phyloP scores from a whole-genome alignment of 2,888 invertebrate species.

The Arrhopalites spinosus region DNA sequence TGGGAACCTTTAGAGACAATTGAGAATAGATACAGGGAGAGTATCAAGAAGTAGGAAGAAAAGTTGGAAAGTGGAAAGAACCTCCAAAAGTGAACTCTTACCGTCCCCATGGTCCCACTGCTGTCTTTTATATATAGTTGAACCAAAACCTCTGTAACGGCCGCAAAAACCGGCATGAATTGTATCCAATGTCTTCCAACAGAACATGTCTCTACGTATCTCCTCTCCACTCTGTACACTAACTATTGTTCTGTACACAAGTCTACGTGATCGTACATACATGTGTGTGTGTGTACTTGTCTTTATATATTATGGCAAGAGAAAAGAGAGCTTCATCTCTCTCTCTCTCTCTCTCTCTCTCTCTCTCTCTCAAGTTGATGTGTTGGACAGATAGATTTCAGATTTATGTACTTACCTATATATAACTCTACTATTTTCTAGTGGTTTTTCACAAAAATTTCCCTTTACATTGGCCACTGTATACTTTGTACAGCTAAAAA shows the following conservation, averaged over 20 bases:
- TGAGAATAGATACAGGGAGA: background rate
- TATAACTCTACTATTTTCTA: too few relatives aligned
- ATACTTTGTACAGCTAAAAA: too few relatives aligned
- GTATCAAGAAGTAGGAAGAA: background rate
- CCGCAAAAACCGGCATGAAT: background rate
- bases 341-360: too few relatives aligned
- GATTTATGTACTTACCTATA: too few relatives aligned
- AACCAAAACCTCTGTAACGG: too few relatives aligned
- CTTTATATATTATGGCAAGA: background rate
- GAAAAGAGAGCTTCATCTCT: background rate
- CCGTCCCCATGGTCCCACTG: constrained; percentile 27
- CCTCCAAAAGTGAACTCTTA: background rate
- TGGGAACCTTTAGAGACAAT: too few relatives aligned
- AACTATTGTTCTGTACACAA: background rate
- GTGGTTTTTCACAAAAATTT: too few relatives aligned
- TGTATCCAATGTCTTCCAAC: background rate
- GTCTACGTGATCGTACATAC: background rate
- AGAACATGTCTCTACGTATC: too few relatives aligned
- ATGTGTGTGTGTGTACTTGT: background rate
- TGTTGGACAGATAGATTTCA: too few relatives aligned
- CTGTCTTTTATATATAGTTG: constrained; percentile 20
- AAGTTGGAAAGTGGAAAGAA: background rate
- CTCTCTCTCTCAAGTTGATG: too few relatives aligned
- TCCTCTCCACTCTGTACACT: too few relatives aligned
- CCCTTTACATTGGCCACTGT: too few relatives aligned